phyloP scores from a whole-genome alignment of 30 jellyfish, hydroid and myxozoan species.

The Pseudorhiza aurosa region DNA sequence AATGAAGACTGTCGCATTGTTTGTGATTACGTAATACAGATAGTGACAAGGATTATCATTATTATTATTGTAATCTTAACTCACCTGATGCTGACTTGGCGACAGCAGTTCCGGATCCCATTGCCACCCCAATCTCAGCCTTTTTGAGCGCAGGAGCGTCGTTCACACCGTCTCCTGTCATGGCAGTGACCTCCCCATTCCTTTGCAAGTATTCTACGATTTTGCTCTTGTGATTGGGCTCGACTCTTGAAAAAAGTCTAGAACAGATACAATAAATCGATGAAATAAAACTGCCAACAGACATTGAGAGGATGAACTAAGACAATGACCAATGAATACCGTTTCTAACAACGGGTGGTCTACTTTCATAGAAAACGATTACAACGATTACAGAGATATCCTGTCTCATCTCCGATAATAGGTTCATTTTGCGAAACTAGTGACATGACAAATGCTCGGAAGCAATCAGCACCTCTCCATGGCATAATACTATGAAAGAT shows the following conservation, averaged over 20 bases:
- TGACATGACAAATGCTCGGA: no score
- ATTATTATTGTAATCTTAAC: no score
- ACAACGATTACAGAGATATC: no score
- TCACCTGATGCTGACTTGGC: constrained; percentile 97
- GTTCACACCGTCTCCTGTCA: constrained; percentile 99
- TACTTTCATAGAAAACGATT: no score
- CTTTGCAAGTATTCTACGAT: constrained; percentile 87
- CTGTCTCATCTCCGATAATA: no score
- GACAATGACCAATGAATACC: no score
- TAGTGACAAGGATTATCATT: neutral
- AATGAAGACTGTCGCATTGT: neutral
- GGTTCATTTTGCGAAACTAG: no score
- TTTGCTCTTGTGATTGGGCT: constrained; percentile 94
- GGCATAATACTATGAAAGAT: no score
- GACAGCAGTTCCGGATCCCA: constrained; percentile 99
- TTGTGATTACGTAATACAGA: neutral
- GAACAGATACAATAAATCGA: neutral
- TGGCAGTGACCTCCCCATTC: constrained; percentile 97
- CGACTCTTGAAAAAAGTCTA: constrained; percentile 97
- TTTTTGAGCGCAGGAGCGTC: constrained; percentile 99
- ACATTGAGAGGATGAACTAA: no score
- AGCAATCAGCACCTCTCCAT: no score
- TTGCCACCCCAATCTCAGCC: constrained; percentile 99
- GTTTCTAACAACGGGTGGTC: no score
- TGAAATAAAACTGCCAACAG: no score